Evolutionary conservation across 1,140 invertebrate genomes (phyloP), one percentile per base, ranked within the genome.

Genomic region (Anastrepha ludens): DNA sequence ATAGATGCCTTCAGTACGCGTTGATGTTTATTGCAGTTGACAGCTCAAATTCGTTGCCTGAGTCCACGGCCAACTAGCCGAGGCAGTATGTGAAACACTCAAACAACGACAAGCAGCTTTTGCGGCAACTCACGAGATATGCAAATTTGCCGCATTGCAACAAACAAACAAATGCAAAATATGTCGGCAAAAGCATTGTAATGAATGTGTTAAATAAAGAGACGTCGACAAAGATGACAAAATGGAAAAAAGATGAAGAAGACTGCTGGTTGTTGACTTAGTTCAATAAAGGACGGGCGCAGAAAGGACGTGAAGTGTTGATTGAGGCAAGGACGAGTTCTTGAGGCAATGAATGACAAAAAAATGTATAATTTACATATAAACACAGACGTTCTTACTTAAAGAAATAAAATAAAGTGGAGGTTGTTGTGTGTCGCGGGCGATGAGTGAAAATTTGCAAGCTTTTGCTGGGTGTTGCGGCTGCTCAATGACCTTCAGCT

Each of bases 171-270:
- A 47, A 74, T 41, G 9, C 11, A 41, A 74, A 74, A 74, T 74
- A 41, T 74, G 67, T 11, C 67, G 44, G 67, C 39, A 74, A 74
- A 74, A 47, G 41, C 67, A 74, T 47, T 74, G 67, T 74, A 74
- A 74, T 74, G 67, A 74, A 74, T 74, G 67, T 74, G 67, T 74
- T 74, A 47, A 74, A 44, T 74, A 74, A 74, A 74, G 67, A 74
- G 67, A 74, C 41, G 67, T 41, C 67, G 15, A 47, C 67, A 17
- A 74, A 41, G 44, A 74, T n/a, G 67, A n/a, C 41, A 62, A 62
- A 29, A 29, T 29, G 29, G 29, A 62, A 62, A 62, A 13, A 13
- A 62, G 15, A 62, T 1, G 8, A 62, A 62, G 60, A 13, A 13
- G 15, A 74, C 15, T 13, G 67, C 67, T 17, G 13, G 29, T 74